These are phyloP conservation scores for Holotrichia oblita DNA, from an alignment of 1,140 invertebrate species.

Conservation along the genomic window DNA sequence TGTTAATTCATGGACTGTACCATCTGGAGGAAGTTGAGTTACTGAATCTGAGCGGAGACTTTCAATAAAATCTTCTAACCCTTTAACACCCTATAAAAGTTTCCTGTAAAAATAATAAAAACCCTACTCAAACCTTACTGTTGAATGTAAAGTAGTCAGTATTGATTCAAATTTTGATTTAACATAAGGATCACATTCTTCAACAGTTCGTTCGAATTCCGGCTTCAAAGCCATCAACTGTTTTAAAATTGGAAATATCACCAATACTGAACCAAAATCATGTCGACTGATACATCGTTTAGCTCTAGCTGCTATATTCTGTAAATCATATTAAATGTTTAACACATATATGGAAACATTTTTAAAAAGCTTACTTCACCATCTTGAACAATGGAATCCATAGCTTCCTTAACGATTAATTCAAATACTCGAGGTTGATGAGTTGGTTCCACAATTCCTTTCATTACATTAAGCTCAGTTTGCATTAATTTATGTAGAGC, in stretches of 20 bases:
- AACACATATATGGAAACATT: not conserved
- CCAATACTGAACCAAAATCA: slow-evolving; percentile 84
- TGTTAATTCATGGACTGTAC: slow-evolving; percentile 95
- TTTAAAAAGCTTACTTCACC: slow-evolving; percentile 73
- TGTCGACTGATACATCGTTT: slow-evolving; percentile 82
- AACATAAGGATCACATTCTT: slow-evolving; percentile 76
- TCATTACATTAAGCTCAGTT: slow-evolving; percentile 83
- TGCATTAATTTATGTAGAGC: slow-evolving; percentile 90
- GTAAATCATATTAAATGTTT: slow-evolving; percentile 48
- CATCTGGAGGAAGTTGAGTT: slow-evolving; percentile 89
- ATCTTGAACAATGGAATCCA: slow-evolving; percentile 86
- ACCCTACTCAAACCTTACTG: slow-evolving; percentile 63
- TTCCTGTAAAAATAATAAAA: not conserved
- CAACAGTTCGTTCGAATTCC: slow-evolving; percentile 83
- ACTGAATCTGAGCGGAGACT: slow-evolving; percentile 86
- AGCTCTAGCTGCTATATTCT: slow-evolving; percentile 79
- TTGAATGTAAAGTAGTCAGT: slow-evolving; percentile 77
- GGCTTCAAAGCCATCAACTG: slow-evolving; percentile 83
- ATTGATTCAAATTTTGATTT: slow-evolving; percentile 78
- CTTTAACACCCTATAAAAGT: slow-evolving; percentile 77
- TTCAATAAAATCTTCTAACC: slow-evolving; percentile 93
- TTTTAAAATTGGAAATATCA: slow-evolving; percentile 87
- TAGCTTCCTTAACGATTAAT: slow-evolving; percentile 82
- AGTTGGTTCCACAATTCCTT: slow-evolving; percentile 83
- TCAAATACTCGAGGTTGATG: slow-evolving; percentile 87